Conservation (phyloP, 2,113 vertebrate species). For the Anhinga anhinga region DNA sequence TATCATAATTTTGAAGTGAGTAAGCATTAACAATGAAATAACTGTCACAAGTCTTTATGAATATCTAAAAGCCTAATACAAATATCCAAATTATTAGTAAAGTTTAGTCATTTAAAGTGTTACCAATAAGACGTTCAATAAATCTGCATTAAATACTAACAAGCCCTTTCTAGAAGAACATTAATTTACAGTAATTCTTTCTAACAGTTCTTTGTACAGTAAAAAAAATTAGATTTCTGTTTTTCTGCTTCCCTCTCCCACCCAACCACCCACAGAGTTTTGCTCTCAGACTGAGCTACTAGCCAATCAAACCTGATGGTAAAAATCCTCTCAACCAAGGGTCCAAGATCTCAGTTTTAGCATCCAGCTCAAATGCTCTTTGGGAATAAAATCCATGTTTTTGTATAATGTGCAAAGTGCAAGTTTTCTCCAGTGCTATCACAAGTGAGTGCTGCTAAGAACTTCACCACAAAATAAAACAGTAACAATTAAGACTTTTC, state of each 20-base stretch:
- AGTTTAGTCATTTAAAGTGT: constrained; percentile 32
- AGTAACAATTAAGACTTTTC: constrained; percentile 8
- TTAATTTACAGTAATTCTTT: constrained; percentile 39
- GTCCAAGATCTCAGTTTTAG: background rate
- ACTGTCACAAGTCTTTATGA: constrained; percentile 18
- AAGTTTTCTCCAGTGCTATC: constrained; percentile 45
- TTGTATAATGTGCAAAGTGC: constrained; percentile 64
- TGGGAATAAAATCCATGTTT: constrained; percentile 60
- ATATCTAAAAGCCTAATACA: constrained; percentile 55
- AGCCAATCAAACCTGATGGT: background rate
- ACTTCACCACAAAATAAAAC: background rate
- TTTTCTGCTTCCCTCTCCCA: constrained; percentile 20
- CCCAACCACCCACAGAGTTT: background rate
- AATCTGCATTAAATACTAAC: constrained; percentile 45
- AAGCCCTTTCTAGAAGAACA: constrained; percentile 62
- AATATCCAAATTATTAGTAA: constrained; percentile 48
- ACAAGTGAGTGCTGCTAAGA: constrained; percentile 38
- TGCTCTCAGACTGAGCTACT: constrained; percentile 23
- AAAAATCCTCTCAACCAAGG: background rate
- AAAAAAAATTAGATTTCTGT: constrained; percentile 33
- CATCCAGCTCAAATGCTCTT: constrained; percentile 41
- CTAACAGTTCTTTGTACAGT: constrained; percentile 45
- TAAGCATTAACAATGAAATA: constrained; percentile 45
- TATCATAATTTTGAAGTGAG: background rate
- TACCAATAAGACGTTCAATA: constrained; percentile 48